Conservation (phyloP, 92 coral and sea anemone genomes). For the Meandrina meandrites region DNA sequence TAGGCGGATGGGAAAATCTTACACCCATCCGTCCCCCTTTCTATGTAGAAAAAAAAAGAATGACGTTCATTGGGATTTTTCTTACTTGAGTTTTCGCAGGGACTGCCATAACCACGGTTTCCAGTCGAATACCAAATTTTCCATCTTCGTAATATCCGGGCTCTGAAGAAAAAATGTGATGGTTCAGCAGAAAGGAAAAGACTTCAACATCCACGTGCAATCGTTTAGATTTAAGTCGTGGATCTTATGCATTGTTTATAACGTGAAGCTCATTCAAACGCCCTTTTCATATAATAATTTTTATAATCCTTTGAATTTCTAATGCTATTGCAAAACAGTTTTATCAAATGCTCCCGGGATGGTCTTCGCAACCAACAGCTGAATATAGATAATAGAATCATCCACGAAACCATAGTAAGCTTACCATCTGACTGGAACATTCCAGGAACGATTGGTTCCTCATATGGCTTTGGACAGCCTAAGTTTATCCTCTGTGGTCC, state of each 20-base stretch:
- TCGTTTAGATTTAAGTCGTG: not conserved
- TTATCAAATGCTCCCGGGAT: not conserved
- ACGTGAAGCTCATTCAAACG: not conserved
- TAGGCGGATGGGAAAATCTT: no score
- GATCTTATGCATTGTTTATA: no score
- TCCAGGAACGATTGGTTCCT: slow-evolving; percentile 85
- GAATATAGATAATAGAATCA: no score
- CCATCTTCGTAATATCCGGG: slow-evolving; percentile 81
- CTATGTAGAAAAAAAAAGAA: no score
- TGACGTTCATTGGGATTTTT: not conserved
- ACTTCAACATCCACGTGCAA: not conserved
- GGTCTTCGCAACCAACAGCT: not conserved
- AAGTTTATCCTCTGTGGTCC: slow-evolving; percentile 84
- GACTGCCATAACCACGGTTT: slow-evolving; percentile 75
- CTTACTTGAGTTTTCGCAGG: slow-evolving; percentile 70
- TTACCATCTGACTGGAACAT: slow-evolving; percentile 93
- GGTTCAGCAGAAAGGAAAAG: not conserved
- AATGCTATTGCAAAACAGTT: not conserved
- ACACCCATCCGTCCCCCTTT: not conserved
- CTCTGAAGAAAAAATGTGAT: slow-evolving; percentile 36
- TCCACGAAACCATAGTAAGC: not conserved
- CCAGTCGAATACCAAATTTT: slow-evolving; percentile 71
- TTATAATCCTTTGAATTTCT: not conserved
- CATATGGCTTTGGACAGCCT: slow-evolving; percentile 67
- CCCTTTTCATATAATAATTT: not conserved